Evolutionary conservation across 2,113 vertebrate genomes (phyloP), one percentile per base, ranked within the genome.

Genomic region (Morone saxatilis): DNA sequence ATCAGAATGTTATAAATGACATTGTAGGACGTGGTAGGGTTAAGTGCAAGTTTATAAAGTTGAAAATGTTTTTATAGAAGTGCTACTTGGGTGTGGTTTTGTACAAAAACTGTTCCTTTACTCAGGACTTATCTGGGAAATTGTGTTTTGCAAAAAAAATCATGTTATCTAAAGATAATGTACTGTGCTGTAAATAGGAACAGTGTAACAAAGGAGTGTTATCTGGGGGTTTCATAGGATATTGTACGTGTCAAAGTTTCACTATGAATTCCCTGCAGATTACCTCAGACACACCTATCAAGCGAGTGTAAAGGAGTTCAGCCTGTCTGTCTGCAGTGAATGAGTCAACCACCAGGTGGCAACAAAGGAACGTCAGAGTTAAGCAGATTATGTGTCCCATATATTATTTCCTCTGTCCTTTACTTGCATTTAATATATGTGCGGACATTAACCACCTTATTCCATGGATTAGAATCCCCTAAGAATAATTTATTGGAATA

Each of bases 261-360:
- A 48, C 66, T 19, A 14, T 1, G 22, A 31, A 31, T 31, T 31
- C 31, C 1, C 40, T 31, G 31, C 50, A n/a, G 36, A 54, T 40
- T 1, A 54, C 19, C 1, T 61, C 5, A 19, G 31, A 51, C 66
- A 48, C 47, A 51, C 25, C 22, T 7, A 47, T 22, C 0, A 5
- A 16, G 20, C 2, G 0, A 70, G n/a, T 22, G 17, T 53, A 1
- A 13, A 67, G 43, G 1, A 36, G 51, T 4, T 7, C 31, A 22
- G 11, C 12, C 19, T 1, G 8, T 45, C 25, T 59, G 57, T 16
- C 57, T 75, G 53, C 47, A 71, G 17, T 19, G 10, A 57, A 5
- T 31, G 4, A 1, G 81, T 84, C 0, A 12, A 31, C 75, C 87
- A 88, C 80, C 47, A 82, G 90, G 71, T 82, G 85, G 80, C 77